Conservation (phyloP, 2,113 vertebrate species). For the Gymnogyps californianus region DNA sequence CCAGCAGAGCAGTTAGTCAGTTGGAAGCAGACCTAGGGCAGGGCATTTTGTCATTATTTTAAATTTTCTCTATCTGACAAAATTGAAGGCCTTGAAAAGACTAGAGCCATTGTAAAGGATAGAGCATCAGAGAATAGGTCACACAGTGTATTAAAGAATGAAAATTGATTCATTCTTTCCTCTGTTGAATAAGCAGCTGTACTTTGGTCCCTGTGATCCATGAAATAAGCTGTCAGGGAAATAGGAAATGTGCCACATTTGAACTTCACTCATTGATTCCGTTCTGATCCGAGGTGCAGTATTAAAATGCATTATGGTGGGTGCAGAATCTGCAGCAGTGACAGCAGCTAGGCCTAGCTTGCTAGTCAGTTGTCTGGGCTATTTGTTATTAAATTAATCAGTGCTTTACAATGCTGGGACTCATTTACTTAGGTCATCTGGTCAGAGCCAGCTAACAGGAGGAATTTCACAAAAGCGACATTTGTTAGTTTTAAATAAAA, state of each 20-base stretch:
- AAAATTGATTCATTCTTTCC: slow-evolving; percentile 74
- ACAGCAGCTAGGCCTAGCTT: not conserved
- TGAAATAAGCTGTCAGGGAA: slow-evolving; percentile 75
- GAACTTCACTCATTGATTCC: slow-evolving; percentile 54
- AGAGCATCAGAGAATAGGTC: slow-evolving; percentile 61
- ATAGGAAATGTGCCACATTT: slow-evolving; percentile 63
- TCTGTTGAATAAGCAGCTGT: slow-evolving; percentile 73
- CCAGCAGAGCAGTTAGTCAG: not conserved
- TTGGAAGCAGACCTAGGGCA: slow-evolving; percentile 53
- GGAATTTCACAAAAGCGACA: not conserved
- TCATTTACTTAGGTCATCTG: slow-evolving; percentile 4
- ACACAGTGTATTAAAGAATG: slow-evolving; percentile 65
- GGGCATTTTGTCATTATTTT: slow-evolving; percentile 59
- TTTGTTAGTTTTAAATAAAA: not conserved
- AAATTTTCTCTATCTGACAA: slow-evolving; percentile 63
- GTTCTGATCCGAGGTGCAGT: not conserved
- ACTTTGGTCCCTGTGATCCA: slow-evolving; percentile 73
- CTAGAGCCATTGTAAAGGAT: slow-evolving; percentile 41
- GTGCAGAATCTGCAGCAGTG: not conserved
- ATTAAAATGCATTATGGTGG: not conserved
- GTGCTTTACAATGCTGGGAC: not conserved
- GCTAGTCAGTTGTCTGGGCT: not conserved
- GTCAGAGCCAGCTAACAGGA: not conserved
- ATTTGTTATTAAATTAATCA: slow-evolving; percentile 14
- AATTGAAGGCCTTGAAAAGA: slow-evolving; percentile 63